Evolutionary conservation across 2,113 vertebrate genomes (phyloP).

Genomic region (Aramus guarauna): DNA sequence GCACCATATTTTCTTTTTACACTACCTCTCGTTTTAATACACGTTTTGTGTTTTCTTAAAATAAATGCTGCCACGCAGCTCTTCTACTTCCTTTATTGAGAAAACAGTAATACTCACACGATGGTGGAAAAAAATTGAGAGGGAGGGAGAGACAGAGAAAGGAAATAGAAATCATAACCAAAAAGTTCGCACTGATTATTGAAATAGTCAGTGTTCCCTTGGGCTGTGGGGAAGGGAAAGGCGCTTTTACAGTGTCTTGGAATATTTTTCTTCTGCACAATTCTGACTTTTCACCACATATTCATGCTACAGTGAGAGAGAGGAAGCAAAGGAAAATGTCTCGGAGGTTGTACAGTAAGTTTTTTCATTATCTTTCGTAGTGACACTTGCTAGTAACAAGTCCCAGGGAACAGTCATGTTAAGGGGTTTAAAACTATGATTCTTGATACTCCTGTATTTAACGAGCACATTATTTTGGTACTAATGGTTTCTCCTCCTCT

Average conservation of each 20-base stretch:
- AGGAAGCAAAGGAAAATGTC: conserved; percentile 3
- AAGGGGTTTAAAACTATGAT: background rate
- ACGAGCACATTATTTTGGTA: background rate
- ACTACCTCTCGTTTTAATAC: background rate
- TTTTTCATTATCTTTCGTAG: conserved; percentile 7
- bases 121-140: conserved; percentile 38
- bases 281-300: conserved; percentile 43
- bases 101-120: conserved; percentile 28
- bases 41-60: conserved; percentile 31
- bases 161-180: conserved; percentile 59
- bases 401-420: background rate
- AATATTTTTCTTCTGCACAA: conserved; percentile 24
- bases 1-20: background rate
- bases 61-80: background rate
- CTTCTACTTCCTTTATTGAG: conserved; percentile 49
- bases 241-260: conserved; percentile 7
- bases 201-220: conserved; percentile 51
- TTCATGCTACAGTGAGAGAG: background rate
- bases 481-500: background rate
- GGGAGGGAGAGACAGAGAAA: conserved; percentile 51
- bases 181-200: conserved; percentile 42
- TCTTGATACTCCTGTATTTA: background rate
- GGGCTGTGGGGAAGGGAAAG: conserved; percentile 25
- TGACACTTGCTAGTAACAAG: background rate
- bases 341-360: conserved; percentile 31